Conservation (phyloP, 1,140 invertebrate genomes). For the Rhagoletis zephyria region DNA sequence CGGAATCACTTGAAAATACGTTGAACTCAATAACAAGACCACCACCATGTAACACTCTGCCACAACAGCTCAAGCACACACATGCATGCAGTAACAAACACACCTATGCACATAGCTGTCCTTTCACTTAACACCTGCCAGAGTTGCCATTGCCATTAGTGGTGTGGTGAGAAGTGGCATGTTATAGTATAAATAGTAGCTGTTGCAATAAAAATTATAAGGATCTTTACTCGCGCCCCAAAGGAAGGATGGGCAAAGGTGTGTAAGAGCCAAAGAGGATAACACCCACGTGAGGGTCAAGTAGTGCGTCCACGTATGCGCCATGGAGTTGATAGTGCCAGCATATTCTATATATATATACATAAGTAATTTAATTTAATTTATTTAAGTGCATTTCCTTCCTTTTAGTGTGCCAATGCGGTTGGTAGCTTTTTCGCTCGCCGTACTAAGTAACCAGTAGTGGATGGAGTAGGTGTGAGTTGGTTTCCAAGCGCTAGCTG, state of each 20-base stretch:
- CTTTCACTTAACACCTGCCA: slow-evolving; percentile 41
- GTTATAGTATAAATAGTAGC: not conserved
- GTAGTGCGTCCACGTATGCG: not conserved
- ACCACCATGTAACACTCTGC: not conserved
- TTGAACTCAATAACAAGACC: slow-evolving; percentile 13
- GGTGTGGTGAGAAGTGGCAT: not conserved
- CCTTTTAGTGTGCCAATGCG: slow-evolving; percentile 11
- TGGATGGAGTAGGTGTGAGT: not conserved
- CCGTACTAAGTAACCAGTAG: not conserved
- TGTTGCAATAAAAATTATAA: not conserved
- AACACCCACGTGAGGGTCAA: not conserved
- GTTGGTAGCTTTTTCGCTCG: not conserved
- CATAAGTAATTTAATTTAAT: slow-evolving; percentile 42
- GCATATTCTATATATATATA: not conserved
- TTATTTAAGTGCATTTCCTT: slow-evolving; percentile 43
- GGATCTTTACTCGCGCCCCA: not conserved
- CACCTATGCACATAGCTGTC: not conserved
- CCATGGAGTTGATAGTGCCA: not conserved
- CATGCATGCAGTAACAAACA: not conserved
- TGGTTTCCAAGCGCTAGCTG: not conserved
- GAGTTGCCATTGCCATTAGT: slow-evolving; percentile 29
- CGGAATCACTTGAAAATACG: slow-evolving; percentile 36
- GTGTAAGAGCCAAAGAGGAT: not conserved
- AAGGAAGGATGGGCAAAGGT: not conserved
- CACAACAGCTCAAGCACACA: no score